These are phyloP conservation scores for Engystomops pustulosus DNA, from an alignment of 2,113 vertebrate genomes.

Conservation along the genomic window DNA sequence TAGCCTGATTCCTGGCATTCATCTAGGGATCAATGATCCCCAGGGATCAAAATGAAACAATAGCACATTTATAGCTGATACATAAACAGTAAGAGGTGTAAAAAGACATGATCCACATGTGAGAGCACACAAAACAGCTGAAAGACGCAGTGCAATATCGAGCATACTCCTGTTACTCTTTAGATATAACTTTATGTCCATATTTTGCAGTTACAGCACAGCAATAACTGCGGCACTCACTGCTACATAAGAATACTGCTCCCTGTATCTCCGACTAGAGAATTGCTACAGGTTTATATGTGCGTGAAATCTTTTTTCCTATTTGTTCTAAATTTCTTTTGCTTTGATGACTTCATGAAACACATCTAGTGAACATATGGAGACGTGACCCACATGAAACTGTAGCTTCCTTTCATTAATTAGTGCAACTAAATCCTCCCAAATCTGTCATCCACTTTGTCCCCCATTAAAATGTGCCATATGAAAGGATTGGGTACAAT, in stretches of 20 bases:
- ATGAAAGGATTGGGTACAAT: conserved; percentile 3
- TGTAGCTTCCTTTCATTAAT: conserved; percentile 6
- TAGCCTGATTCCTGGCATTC: not conserved
- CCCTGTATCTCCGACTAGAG: not conserved
- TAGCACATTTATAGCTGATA: conserved; percentile 28
- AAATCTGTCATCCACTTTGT: not conserved
- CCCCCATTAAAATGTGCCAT: not conserved
- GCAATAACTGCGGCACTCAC: not conserved
- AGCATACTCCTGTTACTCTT: not conserved
- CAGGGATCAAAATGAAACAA: conserved; percentile 24
- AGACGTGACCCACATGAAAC: conserved; percentile 10
- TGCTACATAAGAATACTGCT: not conserved
- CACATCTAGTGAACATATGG: not conserved
- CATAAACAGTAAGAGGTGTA: conserved; percentile 46
- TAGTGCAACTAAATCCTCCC: not conserved
- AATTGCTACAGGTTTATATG: not conserved
- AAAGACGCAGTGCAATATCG: not conserved
- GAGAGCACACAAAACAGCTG: conserved; percentile 17
- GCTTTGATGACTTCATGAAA: not conserved
- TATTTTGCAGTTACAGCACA: not conserved
- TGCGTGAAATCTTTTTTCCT: not conserved
- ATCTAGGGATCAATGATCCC: conserved; percentile 29
- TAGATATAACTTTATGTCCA: not conserved
- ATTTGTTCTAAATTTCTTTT: not conserved
- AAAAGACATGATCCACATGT: conserved; percentile 44